A percentile compares a stretch with the other conserved stretches of the same genome.
Conservation (phyloP, 2,888 invertebrate species). For the Thereva nobilitata region DNA sequence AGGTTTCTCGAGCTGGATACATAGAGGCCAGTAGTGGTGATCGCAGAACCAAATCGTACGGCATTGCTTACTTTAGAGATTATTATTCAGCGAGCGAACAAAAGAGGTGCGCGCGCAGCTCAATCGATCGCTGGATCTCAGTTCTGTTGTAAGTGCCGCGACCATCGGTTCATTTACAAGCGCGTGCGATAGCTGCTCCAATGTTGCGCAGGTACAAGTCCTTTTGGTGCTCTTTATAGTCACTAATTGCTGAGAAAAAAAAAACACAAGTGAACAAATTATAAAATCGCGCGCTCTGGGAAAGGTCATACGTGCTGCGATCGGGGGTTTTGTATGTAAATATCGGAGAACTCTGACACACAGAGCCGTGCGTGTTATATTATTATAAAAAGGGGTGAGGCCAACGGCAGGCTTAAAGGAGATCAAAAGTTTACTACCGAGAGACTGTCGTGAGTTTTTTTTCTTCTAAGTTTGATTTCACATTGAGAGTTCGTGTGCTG, state of each 20-base stretch:
- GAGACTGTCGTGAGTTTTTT: conserved; percentile 1
- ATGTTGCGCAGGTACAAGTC: no score
- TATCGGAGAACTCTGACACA: no score
- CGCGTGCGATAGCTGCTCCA: background rate
- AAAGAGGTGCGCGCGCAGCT: conserved; percentile 32
- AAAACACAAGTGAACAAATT: no score
- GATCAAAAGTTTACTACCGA: no score
- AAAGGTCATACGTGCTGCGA: no score
- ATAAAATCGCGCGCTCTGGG: no score
- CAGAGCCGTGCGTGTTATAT: no score
- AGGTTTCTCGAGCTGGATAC: conserved; percentile 18
- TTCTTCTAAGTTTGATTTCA: conserved; percentile 1
- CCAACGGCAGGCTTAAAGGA: no score
- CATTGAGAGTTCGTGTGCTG: conserved; percentile 11
- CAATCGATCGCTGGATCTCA: conserved; percentile 24
- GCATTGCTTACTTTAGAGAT: conserved; percentile 10
- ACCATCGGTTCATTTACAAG: conserved; percentile 44
- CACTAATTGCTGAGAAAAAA: no score
- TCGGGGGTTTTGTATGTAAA: no score
- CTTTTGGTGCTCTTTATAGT: no score
- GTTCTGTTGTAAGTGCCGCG: conserved; percentile 41
- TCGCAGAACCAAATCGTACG: conserved; percentile 27
- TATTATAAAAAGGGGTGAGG: no score
- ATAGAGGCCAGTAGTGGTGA: conserved; percentile 23
- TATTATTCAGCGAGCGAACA: conserved; percentile 36